Percentiles rank a stretch among this genome's conserved stretches.
Evolutionary conservation across 2,888 invertebrate species (phyloP).

Genomic region (Xiphydria camelus): DNA sequence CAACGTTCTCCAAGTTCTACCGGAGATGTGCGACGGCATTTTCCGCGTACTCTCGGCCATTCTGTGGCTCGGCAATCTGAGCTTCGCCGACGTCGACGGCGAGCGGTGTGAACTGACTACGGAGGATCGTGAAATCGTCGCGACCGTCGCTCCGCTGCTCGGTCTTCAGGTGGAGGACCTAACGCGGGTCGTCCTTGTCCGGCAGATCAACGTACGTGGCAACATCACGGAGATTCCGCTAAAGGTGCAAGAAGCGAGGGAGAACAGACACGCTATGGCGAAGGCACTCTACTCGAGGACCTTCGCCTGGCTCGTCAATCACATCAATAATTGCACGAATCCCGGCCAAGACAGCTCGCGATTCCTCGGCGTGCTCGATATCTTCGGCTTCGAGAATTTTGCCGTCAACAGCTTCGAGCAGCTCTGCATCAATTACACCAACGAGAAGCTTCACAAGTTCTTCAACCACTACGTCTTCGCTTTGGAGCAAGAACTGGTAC

Average conservation of each 20-base stretch:
- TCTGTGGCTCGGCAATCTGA: slow-evolving; percentile 87
- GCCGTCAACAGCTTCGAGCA: slow-evolving; percentile 89
- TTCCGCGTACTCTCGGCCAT: slow-evolving; percentile 87
- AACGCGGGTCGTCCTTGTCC: slow-evolving; percentile 72
- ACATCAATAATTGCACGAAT: slow-evolving; percentile 90
- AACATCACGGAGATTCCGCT: slow-evolving; percentile 92
- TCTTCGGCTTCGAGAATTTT: slow-evolving; percentile 94
- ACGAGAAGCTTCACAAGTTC: slow-evolving; percentile 92
- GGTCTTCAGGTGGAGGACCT: slow-evolving; percentile 77
- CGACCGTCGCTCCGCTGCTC: slow-evolving; percentile 73
- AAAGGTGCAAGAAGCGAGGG: slow-evolving; percentile 84
- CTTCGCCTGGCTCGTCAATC: slow-evolving; percentile 90
- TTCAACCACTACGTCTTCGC: slow-evolving; percentile 97
- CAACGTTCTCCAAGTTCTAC: slow-evolving; percentile 84
- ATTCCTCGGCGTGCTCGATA: slow-evolving; percentile 87
- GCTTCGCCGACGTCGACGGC: slow-evolving; percentile 84
- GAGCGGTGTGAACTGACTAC: slow-evolving; percentile 78
- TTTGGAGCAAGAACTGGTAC: slow-evolving; percentile 89
- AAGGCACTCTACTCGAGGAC: slow-evolving; percentile 87
- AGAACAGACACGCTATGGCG: slow-evolving; percentile 92
- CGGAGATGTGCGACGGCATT: slow-evolving; percentile 85
- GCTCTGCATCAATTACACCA: slow-evolving; percentile 91
- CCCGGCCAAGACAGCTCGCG: slow-evolving; percentile 79
- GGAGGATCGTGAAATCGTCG: slow-evolving; percentile 73
- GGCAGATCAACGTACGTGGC: slow-evolving; percentile 90